Conservation (phyloP, 2,888 invertebrate species). For the Unio pictorum region DNA sequence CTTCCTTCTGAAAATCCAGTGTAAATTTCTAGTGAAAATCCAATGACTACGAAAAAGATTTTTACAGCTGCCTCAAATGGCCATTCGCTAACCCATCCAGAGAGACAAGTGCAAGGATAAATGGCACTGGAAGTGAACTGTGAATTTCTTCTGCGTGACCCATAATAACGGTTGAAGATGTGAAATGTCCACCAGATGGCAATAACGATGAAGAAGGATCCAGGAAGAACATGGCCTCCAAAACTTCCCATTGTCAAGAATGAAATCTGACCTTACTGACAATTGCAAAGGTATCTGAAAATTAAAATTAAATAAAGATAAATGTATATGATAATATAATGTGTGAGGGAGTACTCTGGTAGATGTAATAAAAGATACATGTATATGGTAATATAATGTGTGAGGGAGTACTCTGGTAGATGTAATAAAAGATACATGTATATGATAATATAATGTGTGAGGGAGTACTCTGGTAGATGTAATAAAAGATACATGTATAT, state of each 20-base stretch:
- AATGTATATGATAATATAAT: no score
- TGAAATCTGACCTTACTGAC: not conserved
- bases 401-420: no score
- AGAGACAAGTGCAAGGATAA: slow-evolving; percentile 53
- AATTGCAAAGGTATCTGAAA: no score
- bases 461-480: no score
- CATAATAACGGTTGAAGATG: slow-evolving; percentile 58
- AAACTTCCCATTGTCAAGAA: slow-evolving; percentile 70
- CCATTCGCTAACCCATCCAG: slow-evolving; percentile 43
- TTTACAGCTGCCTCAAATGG: slow-evolving; percentile 50
- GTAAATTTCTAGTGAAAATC: slow-evolving; percentile 46
- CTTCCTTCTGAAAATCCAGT: slow-evolving; percentile 63
- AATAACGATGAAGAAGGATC: slow-evolving; percentile 69
- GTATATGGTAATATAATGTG: no score
- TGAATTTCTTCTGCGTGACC: slow-evolving; percentile 41
- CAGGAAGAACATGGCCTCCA: slow-evolving; percentile 73
- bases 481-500: no score
- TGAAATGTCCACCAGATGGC: slow-evolving; percentile 64
- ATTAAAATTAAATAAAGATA: no score
- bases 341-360: no score
- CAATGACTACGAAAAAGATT: slow-evolving; percentile 40
- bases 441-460: no score
- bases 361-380: no score
- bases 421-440: no score
- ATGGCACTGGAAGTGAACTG: slow-evolving; percentile 46